Evolutionary conservation across 1,140 invertebrate species (phyloP).

Genomic region (Euwallacea fornicatus): DNA sequence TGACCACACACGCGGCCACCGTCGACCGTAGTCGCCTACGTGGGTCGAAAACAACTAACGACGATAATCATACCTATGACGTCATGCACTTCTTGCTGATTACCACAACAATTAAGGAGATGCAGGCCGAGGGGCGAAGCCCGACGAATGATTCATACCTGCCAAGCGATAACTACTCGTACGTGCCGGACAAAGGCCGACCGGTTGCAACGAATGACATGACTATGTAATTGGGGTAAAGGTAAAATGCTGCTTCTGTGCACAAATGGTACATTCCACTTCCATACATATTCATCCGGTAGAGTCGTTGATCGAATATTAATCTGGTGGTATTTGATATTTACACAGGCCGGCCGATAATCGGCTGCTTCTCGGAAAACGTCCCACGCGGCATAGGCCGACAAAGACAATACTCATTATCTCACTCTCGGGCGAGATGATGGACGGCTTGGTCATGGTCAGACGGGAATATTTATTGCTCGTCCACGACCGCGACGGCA

Average conservation of each 20-base stretch:
- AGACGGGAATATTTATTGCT: constrained; percentile 29
- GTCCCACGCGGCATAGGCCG: constrained; percentile 26
- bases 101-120: constrained; percentile 3
- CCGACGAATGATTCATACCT: too few species aligned
- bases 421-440: constrained; percentile 37
- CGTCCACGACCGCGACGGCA: background rate
- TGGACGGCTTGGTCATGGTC: constrained; percentile 21
- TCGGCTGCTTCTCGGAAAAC: constrained; percentile 26
- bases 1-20: constrained; percentile 12
- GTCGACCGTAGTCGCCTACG: background rate
- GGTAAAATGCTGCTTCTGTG: background rate
- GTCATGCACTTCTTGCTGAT: constrained; percentile 3
- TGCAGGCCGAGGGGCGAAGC: background rate
- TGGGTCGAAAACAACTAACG: constrained; percentile 6
- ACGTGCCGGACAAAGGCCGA: too few species aligned
- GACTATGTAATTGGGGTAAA: too few species aligned
- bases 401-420: constrained; percentile 37
- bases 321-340: constrained; percentile 26
- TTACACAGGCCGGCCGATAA: constrained; percentile 28
- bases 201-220: too few species aligned
- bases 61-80: constrained; percentile 3
- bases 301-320: constrained; percentile 8
- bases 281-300: background rate
- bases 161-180: too few species aligned
- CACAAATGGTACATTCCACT: background rate